Conservation (phyloP, 1,140 invertebrate genomes). For the Ladona fulva region DNA sequence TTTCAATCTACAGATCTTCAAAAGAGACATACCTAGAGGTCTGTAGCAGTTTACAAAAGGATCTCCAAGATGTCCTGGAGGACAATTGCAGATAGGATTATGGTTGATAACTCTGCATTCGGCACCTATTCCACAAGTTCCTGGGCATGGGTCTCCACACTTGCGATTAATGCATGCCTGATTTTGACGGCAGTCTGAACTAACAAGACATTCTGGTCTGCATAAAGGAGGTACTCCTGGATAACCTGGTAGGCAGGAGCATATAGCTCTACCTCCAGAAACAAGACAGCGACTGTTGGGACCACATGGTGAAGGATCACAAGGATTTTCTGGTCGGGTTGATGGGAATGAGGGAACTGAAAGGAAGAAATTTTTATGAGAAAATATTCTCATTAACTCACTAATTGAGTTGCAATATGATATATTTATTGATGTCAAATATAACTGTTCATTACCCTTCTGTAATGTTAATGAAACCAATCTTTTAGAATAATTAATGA, state of each 20-base stretch:
- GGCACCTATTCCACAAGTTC: constrained; percentile 64
- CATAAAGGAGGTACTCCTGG: constrained; percentile 51
- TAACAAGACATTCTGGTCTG: constrained; percentile 69
- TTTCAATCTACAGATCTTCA: no score
- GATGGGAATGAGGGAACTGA: not conserved
- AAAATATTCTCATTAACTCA: not conserved
- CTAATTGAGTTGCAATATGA: no score
- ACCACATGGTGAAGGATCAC: constrained; percentile 53
- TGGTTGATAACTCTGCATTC: constrained; percentile 68
- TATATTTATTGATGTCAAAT: no score
- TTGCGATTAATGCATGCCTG: constrained; percentile 68
- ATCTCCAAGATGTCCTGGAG: constrained; percentile 63
- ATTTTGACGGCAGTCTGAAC: constrained; percentile 65
- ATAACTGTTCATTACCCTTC: no score
- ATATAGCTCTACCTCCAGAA: constrained; percentile 45
- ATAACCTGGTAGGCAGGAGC: constrained; percentile 52
- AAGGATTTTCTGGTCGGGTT: constrained; percentile 37
- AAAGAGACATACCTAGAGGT: no score
- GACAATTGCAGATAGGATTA: constrained; percentile 68
- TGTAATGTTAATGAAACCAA: no score
- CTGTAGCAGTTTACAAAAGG: constrained; percentile 62
- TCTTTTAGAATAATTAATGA: no score
- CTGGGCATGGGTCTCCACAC: constrained; percentile 67
- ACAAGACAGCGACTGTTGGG: constrained; percentile 53
- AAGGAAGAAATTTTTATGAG: not conserved